phyloP scores from a whole-genome alignment of 2,113 vertebrate genomes.

The Brachypteracias leptosomus region DNA sequence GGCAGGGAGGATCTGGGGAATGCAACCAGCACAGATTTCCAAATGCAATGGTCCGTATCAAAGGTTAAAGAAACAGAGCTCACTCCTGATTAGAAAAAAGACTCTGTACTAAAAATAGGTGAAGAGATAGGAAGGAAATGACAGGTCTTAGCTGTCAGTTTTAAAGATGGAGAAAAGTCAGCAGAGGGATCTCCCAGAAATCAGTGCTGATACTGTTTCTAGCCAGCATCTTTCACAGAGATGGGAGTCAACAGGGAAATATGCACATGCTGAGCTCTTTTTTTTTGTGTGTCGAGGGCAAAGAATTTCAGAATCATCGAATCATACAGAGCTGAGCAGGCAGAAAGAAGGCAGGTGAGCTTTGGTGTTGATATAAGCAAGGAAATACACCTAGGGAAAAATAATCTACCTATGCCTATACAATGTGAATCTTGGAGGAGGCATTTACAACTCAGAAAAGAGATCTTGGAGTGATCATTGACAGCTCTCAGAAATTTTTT shows the following conservation, averaged over 20 bases:
- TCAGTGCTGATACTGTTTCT: background rate
- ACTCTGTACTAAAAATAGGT: background rate
- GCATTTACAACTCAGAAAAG: background rate
- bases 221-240: background rate
- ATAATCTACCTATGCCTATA: background rate
- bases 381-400: background rate
- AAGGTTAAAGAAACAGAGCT: background rate
- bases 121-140: background rate
- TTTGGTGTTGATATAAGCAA: background rate
- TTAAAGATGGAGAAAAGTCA: background rate
- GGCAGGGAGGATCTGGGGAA: background rate
- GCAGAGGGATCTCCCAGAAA: background rate
- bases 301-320: background rate
- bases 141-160: background rate
- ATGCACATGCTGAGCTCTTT: background rate
- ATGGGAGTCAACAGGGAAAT: background rate
- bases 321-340: background rate
- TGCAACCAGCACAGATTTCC: background rate
- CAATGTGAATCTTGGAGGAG: background rate
- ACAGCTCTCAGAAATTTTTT: background rate
- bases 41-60: background rate
- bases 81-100: background rate
- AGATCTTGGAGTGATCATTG: background rate
- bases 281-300: background rate
- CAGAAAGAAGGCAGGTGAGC: background rate